Evolutionary conservation across 1,140 invertebrate genomes (phyloP), one percentile per base, ranked within the genome.

Genomic region (Oryctes rhinoceros): DNA sequence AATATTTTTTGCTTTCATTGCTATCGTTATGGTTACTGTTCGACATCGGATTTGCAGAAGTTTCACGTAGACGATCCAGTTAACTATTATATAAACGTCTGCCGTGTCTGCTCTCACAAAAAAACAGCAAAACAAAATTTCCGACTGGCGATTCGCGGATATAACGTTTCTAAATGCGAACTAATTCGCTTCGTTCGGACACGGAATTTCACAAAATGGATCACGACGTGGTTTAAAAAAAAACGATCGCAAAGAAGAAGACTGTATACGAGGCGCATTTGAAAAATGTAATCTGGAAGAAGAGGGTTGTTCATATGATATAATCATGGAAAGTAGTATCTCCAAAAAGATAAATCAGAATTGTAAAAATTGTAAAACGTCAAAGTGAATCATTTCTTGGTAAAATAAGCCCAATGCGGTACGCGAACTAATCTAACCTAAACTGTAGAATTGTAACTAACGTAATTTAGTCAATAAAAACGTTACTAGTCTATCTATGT

Each of bases 171-270:
- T 71, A 71, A 71, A 71, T 24, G 65, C 18, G 35, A 71, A 24
- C 35, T 71, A 71, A 71, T 71, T 71, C 65, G 65, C 18, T 71
- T 71, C 65, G 24, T 71, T 71, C 15, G 53, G n/a, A n/a, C 1
- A 59, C n/a, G 65, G 20, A 71, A 71, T 35, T 71, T 24, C 65
- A 71, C 20, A 24, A 24, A 71, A 71, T 37, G 65, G 24, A 71
- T 71, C 65, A 24, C 13, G 65, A 15, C 30, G 35, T 9, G 20
- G 35, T 13, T 71, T 7, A 62, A 37, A 10, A 62, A 37, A 10
- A 71, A 24, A 35, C 24, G 35, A 35, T 71, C 7, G 20, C 11
- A 10, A 37, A 35, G 65, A 71, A 71, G 65, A 24, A 71, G 65
- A 37, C 18, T 24, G 35, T 71, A 71, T 71, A 71, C 20, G 18